A percentile compares a stretch with the other conserved stretches of the same genome.
phyloP scores from a whole-genome alignment of 35 echinoderm and acorn worm genomes.

The Anneissia japonica region DNA sequence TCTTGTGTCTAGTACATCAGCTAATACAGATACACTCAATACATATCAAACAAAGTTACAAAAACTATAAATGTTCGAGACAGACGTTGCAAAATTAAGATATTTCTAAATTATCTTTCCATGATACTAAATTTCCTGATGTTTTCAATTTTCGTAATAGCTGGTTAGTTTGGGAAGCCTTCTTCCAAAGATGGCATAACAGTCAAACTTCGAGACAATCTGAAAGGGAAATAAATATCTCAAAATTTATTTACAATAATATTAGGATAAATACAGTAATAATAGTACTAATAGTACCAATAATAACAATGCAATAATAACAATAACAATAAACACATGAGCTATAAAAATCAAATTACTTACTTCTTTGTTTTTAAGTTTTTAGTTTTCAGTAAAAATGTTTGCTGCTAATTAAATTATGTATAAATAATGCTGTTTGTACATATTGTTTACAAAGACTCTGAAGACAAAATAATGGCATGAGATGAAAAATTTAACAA shows the following conservation, averaged over 20 bases:
- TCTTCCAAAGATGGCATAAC: constrained; percentile 66
- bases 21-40: not conserved
- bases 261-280: not conserved
- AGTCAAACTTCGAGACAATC: constrained; percentile 36
- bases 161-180: constrained; percentile 33
- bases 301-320: not conserved
- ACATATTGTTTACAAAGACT: not conserved
- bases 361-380: not conserved
- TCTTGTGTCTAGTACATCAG: not conserved
- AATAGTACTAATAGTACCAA: not conserved
- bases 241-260: not conserved
- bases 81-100: not conserved
- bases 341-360: not conserved
- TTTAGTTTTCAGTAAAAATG: not conserved
- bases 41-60: not conserved
- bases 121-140: not conserved
- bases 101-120: not conserved
- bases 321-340: not conserved
- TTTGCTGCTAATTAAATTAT: not conserved
- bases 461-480: not conserved
- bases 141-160: not conserved
- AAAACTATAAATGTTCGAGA: not conserved
- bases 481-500: not conserved
- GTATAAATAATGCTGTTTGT: not conserved
- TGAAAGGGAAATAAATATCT: not conserved